Base-by-base conservation (phyloP, 2,797 vertebrate genomes). In the Sebastes minor region DNA sequence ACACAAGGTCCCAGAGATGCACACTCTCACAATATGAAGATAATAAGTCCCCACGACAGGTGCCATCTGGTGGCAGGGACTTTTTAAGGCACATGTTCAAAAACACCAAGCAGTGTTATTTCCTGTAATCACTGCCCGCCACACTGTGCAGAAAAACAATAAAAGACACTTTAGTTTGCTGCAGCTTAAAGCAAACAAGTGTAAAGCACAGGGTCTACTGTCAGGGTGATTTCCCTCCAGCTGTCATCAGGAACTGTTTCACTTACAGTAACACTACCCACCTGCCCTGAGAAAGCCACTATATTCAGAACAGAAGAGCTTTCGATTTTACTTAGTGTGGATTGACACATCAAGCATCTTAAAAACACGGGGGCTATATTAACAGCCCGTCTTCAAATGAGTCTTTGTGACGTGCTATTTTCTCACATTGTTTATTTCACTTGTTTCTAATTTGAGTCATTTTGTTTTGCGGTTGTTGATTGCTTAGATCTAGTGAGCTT, bases 191-290 rank as follows among this genome's bases (percentile, higher is more conserved):
- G 38, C 79, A 82, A 88, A 76, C 46, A 70, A 10, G 14, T 60
- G 1, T 22, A 49, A 33, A 73, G 60, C 63, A 16, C 22, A 33
- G 28, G 6, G 52, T 72, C 38, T 81, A 12, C 5, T 32, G 61
- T 68, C 38, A 59, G 69, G 90, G 91, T 91, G 80, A 79, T 90
- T 94, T 83, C 93, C 93, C 90, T 82, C 22, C 74, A 90, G 82
- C 86, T 87, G 77, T 82, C 71, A 86, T 18, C 46, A 67, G 42
- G 25, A 88, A 82, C 38, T 3, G 72, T 80, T 92, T 93, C 78
- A 91, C 68, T 94, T 91, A 89, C 91, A 83, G 92, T 89, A 90
- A 91, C 65, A 76, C 49, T 79, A 52, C 88, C 90, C 87, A 85
- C 89, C 83, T 77, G 57, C 74, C 80, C 53, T n/a, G 23, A 82